Conservation (phyloP, 2,888 invertebrate genomes). For the Ophion obscuratus region DNA sequence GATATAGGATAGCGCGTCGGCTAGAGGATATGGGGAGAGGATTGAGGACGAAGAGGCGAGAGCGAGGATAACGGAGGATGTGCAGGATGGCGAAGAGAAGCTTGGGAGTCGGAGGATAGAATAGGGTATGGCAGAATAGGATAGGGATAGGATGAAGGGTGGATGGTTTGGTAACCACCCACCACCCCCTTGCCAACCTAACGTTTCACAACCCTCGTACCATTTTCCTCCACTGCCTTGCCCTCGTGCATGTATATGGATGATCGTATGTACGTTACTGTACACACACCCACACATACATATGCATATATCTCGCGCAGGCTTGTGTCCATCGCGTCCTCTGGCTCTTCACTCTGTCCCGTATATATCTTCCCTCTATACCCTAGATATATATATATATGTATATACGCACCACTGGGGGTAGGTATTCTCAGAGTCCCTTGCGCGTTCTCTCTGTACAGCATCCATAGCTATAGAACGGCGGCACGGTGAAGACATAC, state of each 20-base stretch:
- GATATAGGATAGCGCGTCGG: constrained; percentile 53
- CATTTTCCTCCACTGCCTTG: constrained; percentile 48
- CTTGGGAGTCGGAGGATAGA: constrained; percentile 77
- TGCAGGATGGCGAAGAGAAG: constrained; percentile 48
- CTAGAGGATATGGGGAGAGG: constrained; percentile 70
- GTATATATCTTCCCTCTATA: constrained; percentile 46
- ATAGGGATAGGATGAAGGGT: constrained; percentile 69
- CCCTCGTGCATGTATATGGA: constrained; percentile 27
- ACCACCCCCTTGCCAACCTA: constrained; percentile 66
- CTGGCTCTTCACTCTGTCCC: constrained; percentile 56
- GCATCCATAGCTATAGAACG: constrained; percentile 13
- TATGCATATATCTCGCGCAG: constrained; percentile 57
- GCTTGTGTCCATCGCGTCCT: constrained; percentile 67
- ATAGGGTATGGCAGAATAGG: constrained; percentile 74
- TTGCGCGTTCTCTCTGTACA: constrained; percentile 44
- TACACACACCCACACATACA: constrained; percentile 41
- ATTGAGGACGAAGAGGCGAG: constrained; percentile 31
- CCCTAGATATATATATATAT: constrained; percentile 38
- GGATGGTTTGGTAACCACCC: constrained; percentile 73
- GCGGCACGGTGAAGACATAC: constrained; percentile 15
- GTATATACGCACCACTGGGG: constrained; percentile 3
- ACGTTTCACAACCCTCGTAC: constrained; percentile 61
- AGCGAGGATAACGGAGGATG: constrained; percentile 59
- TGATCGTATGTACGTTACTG: background rate
- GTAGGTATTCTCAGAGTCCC: constrained; percentile 58